phyloP scores from a whole-genome alignment of 2,888 invertebrate genomes.

The Neocrepidodera transversa region DNA sequence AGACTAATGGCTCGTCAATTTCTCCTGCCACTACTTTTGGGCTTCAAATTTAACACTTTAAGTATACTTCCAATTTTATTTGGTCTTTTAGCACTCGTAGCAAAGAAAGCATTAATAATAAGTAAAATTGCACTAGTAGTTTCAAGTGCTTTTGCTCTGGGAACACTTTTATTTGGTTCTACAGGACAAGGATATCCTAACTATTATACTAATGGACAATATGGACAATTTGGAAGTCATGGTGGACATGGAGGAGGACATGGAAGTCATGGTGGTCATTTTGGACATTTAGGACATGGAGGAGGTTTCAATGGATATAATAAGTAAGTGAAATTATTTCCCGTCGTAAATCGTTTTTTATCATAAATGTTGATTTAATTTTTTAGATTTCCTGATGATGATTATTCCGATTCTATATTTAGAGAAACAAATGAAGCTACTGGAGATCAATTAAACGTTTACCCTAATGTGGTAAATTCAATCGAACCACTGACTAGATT shows the following conservation, averaged over 20 bases:
- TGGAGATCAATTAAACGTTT: slow-evolving; percentile 32
- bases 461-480: slow-evolving; percentile 45
- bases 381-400: slow-evolving; percentile 40
- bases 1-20: slow-evolving; percentile 74
- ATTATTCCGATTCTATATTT: slow-evolving; percentile 56
- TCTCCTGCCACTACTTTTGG: slow-evolving; percentile 78
- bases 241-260: slow-evolving; percentile 11
- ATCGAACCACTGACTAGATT: slow-evolving; percentile 46
- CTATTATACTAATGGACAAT: slow-evolving; percentile 27
- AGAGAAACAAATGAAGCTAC: slow-evolving; percentile 41
- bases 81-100: slow-evolving; percentile 72
- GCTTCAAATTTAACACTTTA: slow-evolving; percentile 80
- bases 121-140: slow-evolving; percentile 78
- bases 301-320: slow-evolving; percentile 19
- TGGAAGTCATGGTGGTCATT: slow-evolving; percentile 11
- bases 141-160: slow-evolving; percentile 72
- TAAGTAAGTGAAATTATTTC: slow-evolving; percentile 4
- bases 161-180: slow-evolving; percentile 55
- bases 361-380: background rate
- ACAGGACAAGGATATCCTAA: background rate
- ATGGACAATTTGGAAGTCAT: slow-evolving; percentile 27
- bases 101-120: slow-evolving; percentile 79
- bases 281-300: slow-evolving; percentile 6
- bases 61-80: slow-evolving; percentile 77
- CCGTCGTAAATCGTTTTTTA: too few species aligned